Percentiles rank a stretch among this genome's conserved stretches.
phyloP scores from a whole-genome alignment of 2,888 invertebrate genomes.

The Dryocosmus kuriphilus region DNA sequence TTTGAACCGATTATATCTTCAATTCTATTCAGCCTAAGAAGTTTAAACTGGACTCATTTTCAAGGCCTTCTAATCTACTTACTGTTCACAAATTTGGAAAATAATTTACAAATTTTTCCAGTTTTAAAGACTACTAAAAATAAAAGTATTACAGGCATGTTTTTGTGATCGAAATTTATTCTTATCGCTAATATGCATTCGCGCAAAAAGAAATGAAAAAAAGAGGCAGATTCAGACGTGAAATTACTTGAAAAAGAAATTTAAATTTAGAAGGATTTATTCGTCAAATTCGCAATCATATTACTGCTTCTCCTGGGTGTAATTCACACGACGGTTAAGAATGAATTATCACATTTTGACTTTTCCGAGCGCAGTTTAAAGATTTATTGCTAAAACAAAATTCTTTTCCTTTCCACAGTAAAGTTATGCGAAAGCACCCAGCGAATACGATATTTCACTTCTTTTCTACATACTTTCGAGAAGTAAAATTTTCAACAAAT shows the following conservation, averaged over 20 bases:
- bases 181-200: not conserved
- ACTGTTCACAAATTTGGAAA: too few species aligned
- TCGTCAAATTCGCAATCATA: slow-evolving; percentile 21
- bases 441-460: not conserved
- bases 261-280: slow-evolving; percentile 28
- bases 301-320: slow-evolving; percentile 15
- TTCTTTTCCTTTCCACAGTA: slow-evolving; percentile 17
- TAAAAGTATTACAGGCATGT: too few species aligned
- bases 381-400: slow-evolving; percentile 27
- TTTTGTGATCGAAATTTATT: not conserved
- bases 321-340: slow-evolving; percentile 20
- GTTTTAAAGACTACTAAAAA: too few species aligned
- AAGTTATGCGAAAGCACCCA: slow-evolving; percentile 25
- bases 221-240: not conserved
- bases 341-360: slow-evolving; percentile 31
- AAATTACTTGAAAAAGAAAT: slow-evolving; percentile 15
- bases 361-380: slow-evolving; percentile 32
- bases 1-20: not conserved
- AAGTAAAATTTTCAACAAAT: not conserved
- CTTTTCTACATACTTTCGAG: not conserved
- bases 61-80: not conserved
- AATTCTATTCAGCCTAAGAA: not conserved
- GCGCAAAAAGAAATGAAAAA: slow-evolving; percentile 1
- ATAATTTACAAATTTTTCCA: too few species aligned
- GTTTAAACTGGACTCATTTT: not conserved